phyloP scores from a whole-genome alignment of 2,113 vertebrate genomes.

The Syngnathoides biaculeatus region DNA sequence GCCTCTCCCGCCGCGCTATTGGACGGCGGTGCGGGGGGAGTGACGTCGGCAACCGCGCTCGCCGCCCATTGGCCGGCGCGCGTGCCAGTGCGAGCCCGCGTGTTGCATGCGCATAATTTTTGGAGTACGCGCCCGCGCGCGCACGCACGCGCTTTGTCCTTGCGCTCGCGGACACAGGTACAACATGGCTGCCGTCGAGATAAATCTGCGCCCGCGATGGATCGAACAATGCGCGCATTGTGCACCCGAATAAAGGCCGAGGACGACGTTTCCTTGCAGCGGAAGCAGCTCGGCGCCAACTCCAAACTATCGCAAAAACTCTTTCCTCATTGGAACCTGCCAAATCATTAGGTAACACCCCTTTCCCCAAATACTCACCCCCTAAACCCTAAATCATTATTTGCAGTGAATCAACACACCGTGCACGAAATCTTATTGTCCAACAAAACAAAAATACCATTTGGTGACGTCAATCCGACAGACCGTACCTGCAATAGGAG shows the following conservation, averaged over 20 bases:
- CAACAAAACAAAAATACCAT: no score
- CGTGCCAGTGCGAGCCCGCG: constrained; percentile 64
- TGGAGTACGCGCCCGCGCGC: constrained; percentile 68
- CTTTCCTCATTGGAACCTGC: no score
- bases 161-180: constrained; percentile 48
- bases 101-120: constrained; percentile 78
- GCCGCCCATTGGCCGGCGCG: constrained; percentile 53
- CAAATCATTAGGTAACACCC: no score
- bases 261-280: neutral
- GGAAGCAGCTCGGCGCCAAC: neutral
- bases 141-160: constrained; percentile 60
- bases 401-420: no score
- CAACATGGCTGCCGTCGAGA: neutral
- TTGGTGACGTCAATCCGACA: no score
- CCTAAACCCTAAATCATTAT: no score
- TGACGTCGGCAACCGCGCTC: constrained; percentile 57
- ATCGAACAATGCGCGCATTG: neutral
- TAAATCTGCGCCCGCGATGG: neutral
- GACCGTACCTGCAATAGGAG: no score
- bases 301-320: no score
- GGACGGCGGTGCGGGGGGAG: constrained; percentile 42
- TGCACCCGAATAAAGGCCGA: neutral
- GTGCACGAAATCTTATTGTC: no score
- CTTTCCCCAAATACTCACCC: no score
- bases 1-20: constrained; percentile 58